Conservation (phyloP, 2,113 vertebrate species). For the Hypanus sabinus region DNA sequence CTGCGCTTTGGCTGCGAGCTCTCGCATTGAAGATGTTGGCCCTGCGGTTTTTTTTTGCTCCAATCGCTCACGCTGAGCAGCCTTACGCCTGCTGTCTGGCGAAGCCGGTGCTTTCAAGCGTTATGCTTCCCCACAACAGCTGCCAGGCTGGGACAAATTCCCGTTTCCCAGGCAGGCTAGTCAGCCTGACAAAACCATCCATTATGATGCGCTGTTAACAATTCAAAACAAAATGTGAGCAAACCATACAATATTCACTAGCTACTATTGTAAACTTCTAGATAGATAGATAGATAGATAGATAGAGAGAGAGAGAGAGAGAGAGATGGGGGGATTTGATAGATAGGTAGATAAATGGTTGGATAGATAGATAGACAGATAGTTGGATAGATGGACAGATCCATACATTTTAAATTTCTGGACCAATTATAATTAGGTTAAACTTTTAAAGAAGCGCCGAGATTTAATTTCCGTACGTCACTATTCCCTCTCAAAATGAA, state of each 20-base stretch:
- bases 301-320: neutral
- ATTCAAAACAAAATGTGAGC: constrained; percentile 44
- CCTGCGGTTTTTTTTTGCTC: constrained; percentile 39
- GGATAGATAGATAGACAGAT: constrained; percentile 9
- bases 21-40: constrained; percentile 35
- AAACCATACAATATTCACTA: neutral
- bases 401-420: neutral
- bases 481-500: neutral
- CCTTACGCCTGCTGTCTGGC: constrained; percentile 64
- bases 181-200: constrained; percentile 47
- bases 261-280: neutral
- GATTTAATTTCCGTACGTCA: neutral
- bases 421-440: neutral
- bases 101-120: constrained; percentile 41
- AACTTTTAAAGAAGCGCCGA: neutral
- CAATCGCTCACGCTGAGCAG: constrained; percentile 60
- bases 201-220: constrained; percentile 51
- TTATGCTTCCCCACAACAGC: constrained; percentile 64
- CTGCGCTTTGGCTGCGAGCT: constrained; percentile 10
- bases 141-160: constrained; percentile 61
- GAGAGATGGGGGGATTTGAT: too few species aligned
- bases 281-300: neutral
- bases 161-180: constrained; percentile 50
- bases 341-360: neutral
- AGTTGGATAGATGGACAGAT: constrained; percentile 8